Evolutionary conservation across 2,113 vertebrate genomes (phyloP), one percentile per base, ranked within the genome.

Genomic region (Arvicanthis niloticus): DNA sequence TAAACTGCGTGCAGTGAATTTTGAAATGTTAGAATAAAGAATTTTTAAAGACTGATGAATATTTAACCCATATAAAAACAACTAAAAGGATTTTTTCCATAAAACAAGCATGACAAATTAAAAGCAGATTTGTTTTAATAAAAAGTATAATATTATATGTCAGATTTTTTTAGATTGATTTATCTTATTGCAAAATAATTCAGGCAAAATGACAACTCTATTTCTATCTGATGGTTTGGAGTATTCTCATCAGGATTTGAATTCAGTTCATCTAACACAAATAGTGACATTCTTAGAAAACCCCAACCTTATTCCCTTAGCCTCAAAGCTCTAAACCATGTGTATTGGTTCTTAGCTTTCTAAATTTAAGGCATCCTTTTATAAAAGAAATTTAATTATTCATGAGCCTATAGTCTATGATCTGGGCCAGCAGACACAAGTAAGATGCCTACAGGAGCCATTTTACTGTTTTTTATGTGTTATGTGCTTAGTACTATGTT

Each of bases 41-140:
- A 80, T 78, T 31, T 89, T 73, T 51, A 76, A 92, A 75, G 73
- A 70, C 80, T 70, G 86, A 82, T 87, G 67, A 86, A 53, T 92
- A 88, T 89, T 93, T 68, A 91, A 88, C n/a, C 10, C 1, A 80
- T 68, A 3, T 87, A 90, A 90, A 97, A 89, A 40, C 62, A 92
- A 65, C 60, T 45, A n/a, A 86, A 88, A 70, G 22, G 68, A 88
- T 87, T 92, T n/a, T 17, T 37, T 75, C 16, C 80, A 53, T 87
- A 81, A 97, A 80, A 22, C 29, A 94, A 92, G 53, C 40, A 90
- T 92, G 56, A 15, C 48, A 96, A 96, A 65, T 56, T 75, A 67
- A 76, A n/a, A 92, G 60, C 21, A 87, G 48, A 76, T 68, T 96
- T 87, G 48, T 94, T 65, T 48, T 40, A 56, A 22, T 56, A 56